Percentiles rank a stretch among this genome's conserved stretches.
These are phyloP conservation scores for Drosophila paulistorum DNA, from an alignment of 1,140 invertebrate genomes.

Conservation along the genomic window DNA sequence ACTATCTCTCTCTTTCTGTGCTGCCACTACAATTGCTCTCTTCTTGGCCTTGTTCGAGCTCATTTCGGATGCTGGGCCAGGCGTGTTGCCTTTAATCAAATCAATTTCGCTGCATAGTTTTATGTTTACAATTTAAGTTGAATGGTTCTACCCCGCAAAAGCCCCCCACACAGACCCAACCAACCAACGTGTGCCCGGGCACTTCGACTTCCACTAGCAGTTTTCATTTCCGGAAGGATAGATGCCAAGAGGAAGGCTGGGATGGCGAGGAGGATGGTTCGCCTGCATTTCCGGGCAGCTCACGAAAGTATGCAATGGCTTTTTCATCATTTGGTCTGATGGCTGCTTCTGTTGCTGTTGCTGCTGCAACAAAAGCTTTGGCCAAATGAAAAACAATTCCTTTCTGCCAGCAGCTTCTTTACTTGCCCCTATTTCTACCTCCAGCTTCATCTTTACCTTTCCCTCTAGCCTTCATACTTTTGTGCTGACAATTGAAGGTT, in stretches of 20 bases:
- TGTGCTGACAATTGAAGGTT: constrained; percentile 17
- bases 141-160: constrained; percentile 23
- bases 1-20: neutral
- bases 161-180: constrained; percentile 3
- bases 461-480: neutral
- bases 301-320: constrained; percentile 80
- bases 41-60: constrained; percentile 37
- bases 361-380: constrained; percentile 71
- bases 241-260: constrained; percentile 25
- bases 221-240: constrained; percentile 41
- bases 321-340: constrained; percentile 79
- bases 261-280: constrained; percentile 13
- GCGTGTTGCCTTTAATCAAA: constrained; percentile 77
- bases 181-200: constrained; percentile 9
- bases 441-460: neutral
- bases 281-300: constrained; percentile 69
- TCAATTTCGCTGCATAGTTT: constrained; percentile 82
- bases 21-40: constrained; percentile 4
- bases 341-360: constrained; percentile 43
- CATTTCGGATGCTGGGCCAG: constrained; percentile 76
- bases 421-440: neutral
- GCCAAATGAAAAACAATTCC: constrained; percentile 73
- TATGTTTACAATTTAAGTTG: constrained; percentile 81
- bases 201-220: constrained; percentile 9
- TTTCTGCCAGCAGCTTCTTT: constrained; percentile 11